A percentile compares a stretch with the other conserved stretches of the same genome.
Conservation (phyloP, 2,888 invertebrate species). For the Dynastes tityus region DNA sequence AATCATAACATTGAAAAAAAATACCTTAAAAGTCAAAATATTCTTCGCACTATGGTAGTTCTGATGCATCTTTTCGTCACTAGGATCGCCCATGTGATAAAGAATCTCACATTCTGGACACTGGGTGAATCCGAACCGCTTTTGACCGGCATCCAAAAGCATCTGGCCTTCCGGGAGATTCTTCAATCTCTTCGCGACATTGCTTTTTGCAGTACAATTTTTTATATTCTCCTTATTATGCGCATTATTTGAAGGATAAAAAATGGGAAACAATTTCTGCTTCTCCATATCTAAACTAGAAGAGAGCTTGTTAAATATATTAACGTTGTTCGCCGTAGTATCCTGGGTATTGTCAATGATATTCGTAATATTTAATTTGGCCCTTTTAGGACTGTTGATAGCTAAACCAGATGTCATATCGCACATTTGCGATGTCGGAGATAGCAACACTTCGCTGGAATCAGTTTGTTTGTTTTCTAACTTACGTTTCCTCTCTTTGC, state of each 20-base stretch:
- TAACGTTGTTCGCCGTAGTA: conserved; percentile 53
- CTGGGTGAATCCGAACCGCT: conserved; percentile 82
- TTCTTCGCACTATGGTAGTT: conserved; percentile 81
- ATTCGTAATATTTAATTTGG: conserved; percentile 61
- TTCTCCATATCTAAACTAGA: conserved; percentile 53
- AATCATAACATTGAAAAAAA: conserved; percentile 59
- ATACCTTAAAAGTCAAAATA: conserved; percentile 79
- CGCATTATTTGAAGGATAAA: conserved; percentile 61
- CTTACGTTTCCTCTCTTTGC: conserved; percentile 51
- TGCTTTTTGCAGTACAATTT: conserved; percentile 39
- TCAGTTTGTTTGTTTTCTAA: conserved; percentile 40
- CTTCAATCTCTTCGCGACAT: conserved; percentile 66
- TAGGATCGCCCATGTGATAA: conserved; percentile 83
- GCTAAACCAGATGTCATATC: conserved; percentile 72
- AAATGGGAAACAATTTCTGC: conserved; percentile 71
- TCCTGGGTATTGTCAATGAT: conserved; percentile 59
- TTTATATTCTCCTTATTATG: conserved; percentile 51
- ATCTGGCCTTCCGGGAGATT: conserved; percentile 77
- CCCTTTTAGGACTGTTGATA: conserved; percentile 71
- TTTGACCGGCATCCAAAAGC: conserved; percentile 90
- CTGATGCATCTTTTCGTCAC: conserved; percentile 84
- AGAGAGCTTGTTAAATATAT: conserved; percentile 56
- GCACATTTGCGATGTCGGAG: conserved; percentile 72
- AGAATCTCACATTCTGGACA: conserved; percentile 84
- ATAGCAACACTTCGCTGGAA: conserved; percentile 64